Conservation (phyloP, 2,797 vertebrate species). For the Muraenolepis orangiensis region DNA sequence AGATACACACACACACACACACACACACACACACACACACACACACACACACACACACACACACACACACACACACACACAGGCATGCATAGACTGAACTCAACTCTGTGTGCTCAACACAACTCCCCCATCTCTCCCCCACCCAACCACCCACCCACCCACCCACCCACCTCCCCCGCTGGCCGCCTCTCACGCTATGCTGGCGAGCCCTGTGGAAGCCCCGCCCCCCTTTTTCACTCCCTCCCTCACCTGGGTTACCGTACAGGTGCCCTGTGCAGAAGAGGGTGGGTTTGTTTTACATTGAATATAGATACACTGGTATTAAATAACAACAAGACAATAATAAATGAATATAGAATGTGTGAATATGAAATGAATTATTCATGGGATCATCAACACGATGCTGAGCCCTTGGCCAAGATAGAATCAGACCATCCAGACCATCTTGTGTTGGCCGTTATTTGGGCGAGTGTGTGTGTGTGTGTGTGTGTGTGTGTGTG, state of each 20-base stretch:
- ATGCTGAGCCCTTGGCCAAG: background rate
- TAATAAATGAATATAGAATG: no score
- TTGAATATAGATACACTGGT: no score
- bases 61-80: no score
- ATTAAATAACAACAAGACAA: no score
- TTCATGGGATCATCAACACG: background rate
- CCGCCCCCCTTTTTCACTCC: constrained; percentile 27
- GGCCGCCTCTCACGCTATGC: constrained; percentile 53
- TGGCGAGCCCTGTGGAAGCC: constrained; percentile 41
- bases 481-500: no score
- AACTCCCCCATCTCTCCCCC: no score
- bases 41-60: no score
- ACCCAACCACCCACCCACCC: constrained; percentile 42
- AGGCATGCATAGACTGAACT: no score
- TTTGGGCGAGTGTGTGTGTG: constrained; percentile 15
- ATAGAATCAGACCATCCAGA: background rate
- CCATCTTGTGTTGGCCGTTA: constrained; percentile 4
- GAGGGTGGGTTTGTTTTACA: no score
- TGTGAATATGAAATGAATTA: background rate
- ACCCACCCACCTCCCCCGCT: constrained; percentile 30
- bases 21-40: no score
- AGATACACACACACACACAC: no score
- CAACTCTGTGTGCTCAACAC: no score
- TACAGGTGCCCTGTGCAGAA: background rate
- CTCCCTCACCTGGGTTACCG: constrained; percentile 19